phyloP scores from a whole-genome alignment of 2,797 vertebrate species.

The Chaetophractus vellerosus region DNA sequence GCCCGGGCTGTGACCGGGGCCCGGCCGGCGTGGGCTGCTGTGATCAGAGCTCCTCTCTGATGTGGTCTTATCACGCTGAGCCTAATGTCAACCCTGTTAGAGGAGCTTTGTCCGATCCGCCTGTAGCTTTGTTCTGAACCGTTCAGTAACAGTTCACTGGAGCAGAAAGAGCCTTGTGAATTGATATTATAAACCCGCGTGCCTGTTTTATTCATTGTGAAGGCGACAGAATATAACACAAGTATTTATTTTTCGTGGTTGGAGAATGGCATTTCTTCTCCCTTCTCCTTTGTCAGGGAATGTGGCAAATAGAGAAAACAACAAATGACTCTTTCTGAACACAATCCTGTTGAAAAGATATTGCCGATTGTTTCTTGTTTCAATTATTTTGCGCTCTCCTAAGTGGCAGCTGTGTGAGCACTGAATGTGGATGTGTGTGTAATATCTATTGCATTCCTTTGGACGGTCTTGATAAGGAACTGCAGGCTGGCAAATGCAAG shows the following conservation, averaged over 20 bases:
- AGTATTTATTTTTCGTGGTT: slow-evolving; percentile 89
- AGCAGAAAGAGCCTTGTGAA: slow-evolving; percentile 91
- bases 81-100: slow-evolving; percentile 91
- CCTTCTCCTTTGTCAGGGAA: slow-evolving; percentile 51
- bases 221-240: slow-evolving; percentile 88
- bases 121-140: slow-evolving; percentile 92
- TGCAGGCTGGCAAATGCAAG: slow-evolving; percentile 73
- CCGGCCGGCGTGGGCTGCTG: slow-evolving; percentile 73
- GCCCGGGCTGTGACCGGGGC: slow-evolving; percentile 85
- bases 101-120: slow-evolving; percentile 91
- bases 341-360: slow-evolving; percentile 78
- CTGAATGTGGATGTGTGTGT: slow-evolving; percentile 74
- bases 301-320: slow-evolving; percentile 68
- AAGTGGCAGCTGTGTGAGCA: neutral
- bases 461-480: slow-evolving; percentile 82
- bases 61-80: slow-evolving; percentile 90
- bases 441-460: slow-evolving; percentile 68
- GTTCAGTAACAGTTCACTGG: slow-evolving; percentile 92
- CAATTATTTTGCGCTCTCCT: slow-evolving; percentile 81
- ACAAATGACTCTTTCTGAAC: slow-evolving; percentile 62
- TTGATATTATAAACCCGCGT: slow-evolving; percentile 91
- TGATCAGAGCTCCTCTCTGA: slow-evolving; percentile 89
- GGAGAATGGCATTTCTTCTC: slow-evolving; percentile 73
- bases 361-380: slow-evolving; percentile 79
- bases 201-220: slow-evolving; percentile 90